These are phyloP conservation scores for Helostoma temminkii DNA, from an alignment of 2,797 vertebrate species.

Conservation along the genomic window DNA sequence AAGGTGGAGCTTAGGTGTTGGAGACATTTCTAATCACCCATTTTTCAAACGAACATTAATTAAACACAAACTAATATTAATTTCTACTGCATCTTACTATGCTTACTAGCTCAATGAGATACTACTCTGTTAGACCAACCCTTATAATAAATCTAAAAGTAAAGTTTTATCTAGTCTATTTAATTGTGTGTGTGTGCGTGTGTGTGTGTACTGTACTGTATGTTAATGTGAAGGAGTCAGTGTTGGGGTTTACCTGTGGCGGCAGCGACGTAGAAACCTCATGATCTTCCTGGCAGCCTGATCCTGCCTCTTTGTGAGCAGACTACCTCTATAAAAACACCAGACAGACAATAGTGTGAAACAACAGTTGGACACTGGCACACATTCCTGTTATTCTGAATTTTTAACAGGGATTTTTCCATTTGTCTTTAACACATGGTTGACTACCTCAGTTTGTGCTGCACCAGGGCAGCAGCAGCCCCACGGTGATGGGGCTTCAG, in stretches of 20 bases:
- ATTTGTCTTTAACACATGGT: too few relatives aligned
- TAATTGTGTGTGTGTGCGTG: background rate
- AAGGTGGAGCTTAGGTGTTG: slow-evolving; percentile 63
- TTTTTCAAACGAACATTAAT: slow-evolving; percentile 43
- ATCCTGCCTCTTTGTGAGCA: slow-evolving; percentile 99
- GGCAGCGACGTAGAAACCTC: slow-evolving; percentile 98
- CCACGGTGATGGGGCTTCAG: slow-evolving; percentile 90
- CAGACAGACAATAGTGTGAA: slow-evolving; percentile 9
- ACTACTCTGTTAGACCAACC: slow-evolving; percentile 9
- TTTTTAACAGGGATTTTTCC: background rate
- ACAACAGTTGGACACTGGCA: background rate
- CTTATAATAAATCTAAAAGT: slow-evolving; percentile 19
- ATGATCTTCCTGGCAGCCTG: slow-evolving; percentile 99
- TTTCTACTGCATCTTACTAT: slow-evolving; percentile 30
- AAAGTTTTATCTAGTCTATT: slow-evolving; percentile 9
- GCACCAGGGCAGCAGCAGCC: slow-evolving; percentile 88
- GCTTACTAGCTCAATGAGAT: slow-evolving; percentile 46
- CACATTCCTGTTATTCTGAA: background rate
- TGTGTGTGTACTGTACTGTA: slow-evolving; percentile 10
- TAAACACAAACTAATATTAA: slow-evolving; percentile 30
- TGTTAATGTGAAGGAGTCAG: slow-evolving; percentile 1
- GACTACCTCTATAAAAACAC: slow-evolving; percentile 91
- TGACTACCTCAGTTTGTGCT: slow-evolving; percentile 95
- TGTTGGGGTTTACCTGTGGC: slow-evolving; percentile 91
- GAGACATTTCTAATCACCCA: slow-evolving; percentile 67